A percentile compares a stretch with the other conserved stretches of the same genome.
Evolutionary conservation across 1,140 invertebrate species (phyloP).

Genomic region (Anadara kagoshimensis): DNA sequence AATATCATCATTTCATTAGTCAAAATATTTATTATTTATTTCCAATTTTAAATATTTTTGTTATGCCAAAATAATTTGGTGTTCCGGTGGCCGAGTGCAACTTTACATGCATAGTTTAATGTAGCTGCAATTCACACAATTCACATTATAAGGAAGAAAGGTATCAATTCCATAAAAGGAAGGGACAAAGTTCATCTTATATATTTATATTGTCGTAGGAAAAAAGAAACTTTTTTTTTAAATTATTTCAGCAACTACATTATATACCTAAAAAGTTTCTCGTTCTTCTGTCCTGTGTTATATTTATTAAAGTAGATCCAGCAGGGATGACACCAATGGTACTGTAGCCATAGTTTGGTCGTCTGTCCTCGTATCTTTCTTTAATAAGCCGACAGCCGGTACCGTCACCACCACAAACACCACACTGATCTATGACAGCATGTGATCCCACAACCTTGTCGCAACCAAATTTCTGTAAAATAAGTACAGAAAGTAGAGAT

Average conservation of each 20-base stretch:
- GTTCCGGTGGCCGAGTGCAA: too few relatives aligned
- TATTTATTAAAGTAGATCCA: constrained; percentile 31
- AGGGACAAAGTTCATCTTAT: too few relatives aligned
- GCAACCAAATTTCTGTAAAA: constrained; percentile 37
- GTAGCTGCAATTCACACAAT: too few relatives aligned
- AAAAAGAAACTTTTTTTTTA: background rate
- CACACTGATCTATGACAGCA: constrained; percentile 25
- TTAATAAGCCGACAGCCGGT: constrained; percentile 18
- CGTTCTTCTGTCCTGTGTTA: constrained; percentile 26
- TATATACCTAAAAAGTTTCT: constrained; percentile 35
- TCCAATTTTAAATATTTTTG: too few relatives aligned
- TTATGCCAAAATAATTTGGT: too few relatives aligned
- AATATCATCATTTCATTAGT: too few relatives aligned
- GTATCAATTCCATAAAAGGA: too few relatives aligned
- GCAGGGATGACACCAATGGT: constrained; percentile 23
- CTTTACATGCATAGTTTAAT: too few relatives aligned
- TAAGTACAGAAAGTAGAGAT: background rate
- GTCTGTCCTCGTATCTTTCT: constrained; percentile 20
- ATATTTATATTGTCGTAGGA: too few relatives aligned
- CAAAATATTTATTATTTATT: too few relatives aligned
- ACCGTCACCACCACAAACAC: constrained; percentile 35
- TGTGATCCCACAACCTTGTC: constrained; percentile 27
- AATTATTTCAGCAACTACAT: too few relatives aligned
- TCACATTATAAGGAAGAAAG: too few relatives aligned
- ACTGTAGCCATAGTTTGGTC: constrained; percentile 27